Evolutionary conservation across 2,888 invertebrate genomes (phyloP).

Genomic region (Drosophila nr. perissopoda): DNA sequence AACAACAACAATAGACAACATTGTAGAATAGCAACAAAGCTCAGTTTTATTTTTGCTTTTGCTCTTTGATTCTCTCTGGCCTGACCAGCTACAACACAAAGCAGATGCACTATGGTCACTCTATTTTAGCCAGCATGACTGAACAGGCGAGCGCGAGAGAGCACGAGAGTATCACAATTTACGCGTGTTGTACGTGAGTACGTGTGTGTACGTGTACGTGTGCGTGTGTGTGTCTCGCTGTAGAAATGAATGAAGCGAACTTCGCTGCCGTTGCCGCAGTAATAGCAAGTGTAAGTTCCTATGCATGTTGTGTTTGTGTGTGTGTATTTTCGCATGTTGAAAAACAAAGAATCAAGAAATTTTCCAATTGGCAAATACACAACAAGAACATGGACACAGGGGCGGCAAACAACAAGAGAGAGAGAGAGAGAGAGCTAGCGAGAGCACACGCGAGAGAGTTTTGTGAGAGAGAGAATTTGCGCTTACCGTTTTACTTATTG

Average conservation of each 20-base stretch:
- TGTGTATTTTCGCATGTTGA: constrained; percentile 56
- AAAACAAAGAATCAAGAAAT: constrained; percentile 67
- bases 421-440: constrained; percentile 1
- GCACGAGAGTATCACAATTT: constrained; percentile 52
- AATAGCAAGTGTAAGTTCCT: constrained; percentile 63
- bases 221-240: constrained; percentile 33
- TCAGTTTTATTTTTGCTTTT: constrained; percentile 6
- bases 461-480: constrained; percentile 48
- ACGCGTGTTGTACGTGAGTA: constrained; percentile 24
- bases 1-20: constrained; percentile 29
- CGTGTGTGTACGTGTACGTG: constrained; percentile 29
- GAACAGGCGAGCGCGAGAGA: constrained; percentile 43
- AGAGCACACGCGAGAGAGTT: constrained; percentile 16
- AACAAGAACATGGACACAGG: constrained; percentile 21
- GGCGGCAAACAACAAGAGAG: constrained; percentile 10
- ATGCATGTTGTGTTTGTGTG: constrained; percentile 32
- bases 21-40: constrained; percentile 37
- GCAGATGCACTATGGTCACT: constrained; percentile 59
- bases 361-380: constrained; percentile 72
- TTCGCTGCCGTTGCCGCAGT: constrained; percentile 36
- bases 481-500: constrained; percentile 77
- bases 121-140: constrained; percentile 59
- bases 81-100: constrained; percentile 73
- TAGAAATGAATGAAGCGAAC: constrained; percentile 70
- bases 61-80: constrained; percentile 21